Percentiles rank a stretch among this genome's conserved stretches.
Conservation (phyloP, 2,113 vertebrate genomes). For the Dipodomys spectabilis region DNA sequence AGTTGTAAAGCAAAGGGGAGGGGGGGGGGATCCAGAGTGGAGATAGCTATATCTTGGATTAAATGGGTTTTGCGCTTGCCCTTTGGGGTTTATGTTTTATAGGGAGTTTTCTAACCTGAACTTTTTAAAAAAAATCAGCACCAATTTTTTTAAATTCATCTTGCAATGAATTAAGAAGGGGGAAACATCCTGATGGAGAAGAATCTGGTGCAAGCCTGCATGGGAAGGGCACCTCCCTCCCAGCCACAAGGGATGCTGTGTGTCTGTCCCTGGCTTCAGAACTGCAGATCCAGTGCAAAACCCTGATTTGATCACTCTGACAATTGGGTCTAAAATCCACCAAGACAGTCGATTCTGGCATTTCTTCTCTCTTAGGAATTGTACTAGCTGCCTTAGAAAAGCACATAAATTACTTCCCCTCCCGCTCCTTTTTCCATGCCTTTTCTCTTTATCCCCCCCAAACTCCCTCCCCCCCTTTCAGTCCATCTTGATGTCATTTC, state of each 20-base stretch:
- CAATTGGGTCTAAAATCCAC: slow-evolving; percentile 83
- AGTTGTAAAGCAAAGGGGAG: slow-evolving; percentile 72
- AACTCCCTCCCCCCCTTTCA: background rate
- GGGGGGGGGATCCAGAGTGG: slow-evolving; percentile 37
- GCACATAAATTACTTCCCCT: slow-evolving; percentile 84
- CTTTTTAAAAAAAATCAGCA: slow-evolving; percentile 6
- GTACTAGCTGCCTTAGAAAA: slow-evolving; percentile 83
- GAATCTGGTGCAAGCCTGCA: slow-evolving; percentile 60
- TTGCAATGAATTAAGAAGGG: slow-evolving; percentile 66
- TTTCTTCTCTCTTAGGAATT: slow-evolving; percentile 85
- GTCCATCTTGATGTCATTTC: slow-evolving; percentile 80
- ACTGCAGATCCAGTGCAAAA: slow-evolving; percentile 79
- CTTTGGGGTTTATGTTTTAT: slow-evolving; percentile 66
- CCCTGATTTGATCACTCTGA: slow-evolving; percentile 84
- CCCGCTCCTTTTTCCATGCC: slow-evolving; percentile 76
- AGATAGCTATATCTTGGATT: slow-evolving; percentile 68
- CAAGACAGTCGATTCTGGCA: slow-evolving; percentile 86
- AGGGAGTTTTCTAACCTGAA: slow-evolving; percentile 55
- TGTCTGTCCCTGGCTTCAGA: slow-evolving; percentile 73
- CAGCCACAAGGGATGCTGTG: slow-evolving; percentile 53
- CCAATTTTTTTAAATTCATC: slow-evolving; percentile 31
- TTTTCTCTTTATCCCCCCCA: background rate
- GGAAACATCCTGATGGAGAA: slow-evolving; percentile 69
- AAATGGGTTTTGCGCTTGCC: slow-evolving; percentile 69
- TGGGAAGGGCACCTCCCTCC: slow-evolving; percentile 68